Evolutionary conservation across 2,797 vertebrate genomes (phyloP).

Genomic region (Miichthys miiuy): DNA sequence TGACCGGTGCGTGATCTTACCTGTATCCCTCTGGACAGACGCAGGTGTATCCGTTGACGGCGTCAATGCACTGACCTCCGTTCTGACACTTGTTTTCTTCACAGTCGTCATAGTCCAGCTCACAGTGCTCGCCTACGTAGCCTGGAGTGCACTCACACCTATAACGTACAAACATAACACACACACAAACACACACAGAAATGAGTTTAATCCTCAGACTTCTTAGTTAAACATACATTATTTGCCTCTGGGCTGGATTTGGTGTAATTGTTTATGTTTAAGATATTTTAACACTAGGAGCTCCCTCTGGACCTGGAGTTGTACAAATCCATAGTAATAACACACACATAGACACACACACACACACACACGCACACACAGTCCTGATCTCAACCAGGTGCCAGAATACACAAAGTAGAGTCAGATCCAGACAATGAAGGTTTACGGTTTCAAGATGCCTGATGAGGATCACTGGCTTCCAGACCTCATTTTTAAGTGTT

Average conservation of each 20-base stretch:
- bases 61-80: constrained; percentile 93
- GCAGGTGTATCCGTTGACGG: constrained; percentile 95
- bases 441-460: constrained; percentile 14
- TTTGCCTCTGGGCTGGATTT: constrained; percentile 11
- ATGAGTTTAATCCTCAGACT: neutral
- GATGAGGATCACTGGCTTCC: constrained; percentile 3
- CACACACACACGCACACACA: neutral
- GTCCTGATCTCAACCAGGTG: neutral
- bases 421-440: neutral
- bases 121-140: constrained; percentile 94
- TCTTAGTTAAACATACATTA: constrained; percentile 2
- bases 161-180: constrained; percentile 16
- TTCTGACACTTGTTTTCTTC: constrained; percentile 97
- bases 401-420: neutral
- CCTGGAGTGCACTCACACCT: constrained; percentile 98
- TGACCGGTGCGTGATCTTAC: constrained; percentile 72
- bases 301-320: neutral
- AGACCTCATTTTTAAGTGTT: neutral
- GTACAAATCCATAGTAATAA: neutral
- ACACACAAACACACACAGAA: neutral
- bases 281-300: neutral
- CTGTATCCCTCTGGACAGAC: constrained; percentile 95
- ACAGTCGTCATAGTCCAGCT: constrained; percentile 94
- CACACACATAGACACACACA: neutral
- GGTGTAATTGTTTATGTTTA: neutral